These are phyloP conservation scores for Sinocyclocheilus anophthalmus DNA, from an alignment of 2,113 vertebrate genomes.

Conservation along the genomic window DNA sequence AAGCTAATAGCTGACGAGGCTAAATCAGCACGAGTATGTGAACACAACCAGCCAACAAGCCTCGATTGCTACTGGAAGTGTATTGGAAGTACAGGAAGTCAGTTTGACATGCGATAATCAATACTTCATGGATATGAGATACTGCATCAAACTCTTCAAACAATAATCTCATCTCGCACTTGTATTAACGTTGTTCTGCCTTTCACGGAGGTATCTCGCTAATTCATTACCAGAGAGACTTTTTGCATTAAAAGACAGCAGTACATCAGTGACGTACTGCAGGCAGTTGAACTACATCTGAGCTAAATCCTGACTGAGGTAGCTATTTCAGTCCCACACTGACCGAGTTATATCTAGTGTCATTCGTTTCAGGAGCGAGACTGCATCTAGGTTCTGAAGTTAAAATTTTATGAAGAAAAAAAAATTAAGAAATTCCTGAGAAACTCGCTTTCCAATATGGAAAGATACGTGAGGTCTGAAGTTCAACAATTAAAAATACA, in stretches of 20 bases:
- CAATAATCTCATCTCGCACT: slow-evolving; percentile 34
- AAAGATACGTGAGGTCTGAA: slow-evolving; percentile 71
- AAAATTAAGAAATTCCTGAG: slow-evolving; percentile 60
- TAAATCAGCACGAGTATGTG: neutral
- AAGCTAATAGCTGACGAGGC: neutral
- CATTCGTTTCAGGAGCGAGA: slow-evolving; percentile 41
- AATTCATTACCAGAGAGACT: slow-evolving; percentile 45
- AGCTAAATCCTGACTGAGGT: slow-evolving; percentile 55
- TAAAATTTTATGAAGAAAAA: neutral
- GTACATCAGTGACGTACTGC: slow-evolving; percentile 29
- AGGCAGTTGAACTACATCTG: slow-evolving; percentile 34
- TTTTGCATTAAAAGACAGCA: slow-evolving; percentile 42
- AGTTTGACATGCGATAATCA: slow-evolving; percentile 1
- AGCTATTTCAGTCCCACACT: slow-evolving; percentile 48
- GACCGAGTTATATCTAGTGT: slow-evolving; percentile 48
- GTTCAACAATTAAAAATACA: slow-evolving; percentile 40
- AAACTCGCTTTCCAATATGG: slow-evolving; percentile 64
- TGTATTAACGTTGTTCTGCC: slow-evolving; percentile 18
- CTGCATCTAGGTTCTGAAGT: slow-evolving; percentile 19
- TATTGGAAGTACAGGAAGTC: neutral
- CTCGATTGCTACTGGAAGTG: slow-evolving; percentile 1
- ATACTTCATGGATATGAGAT: slow-evolving; percentile 34
- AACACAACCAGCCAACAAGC: neutral
- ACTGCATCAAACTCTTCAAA: neutral
- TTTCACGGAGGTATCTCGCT: slow-evolving; percentile 33